Evolutionary conservation across 2,888 invertebrate species (phyloP).

Genomic region (Yponomeuta plumbellus): DNA sequence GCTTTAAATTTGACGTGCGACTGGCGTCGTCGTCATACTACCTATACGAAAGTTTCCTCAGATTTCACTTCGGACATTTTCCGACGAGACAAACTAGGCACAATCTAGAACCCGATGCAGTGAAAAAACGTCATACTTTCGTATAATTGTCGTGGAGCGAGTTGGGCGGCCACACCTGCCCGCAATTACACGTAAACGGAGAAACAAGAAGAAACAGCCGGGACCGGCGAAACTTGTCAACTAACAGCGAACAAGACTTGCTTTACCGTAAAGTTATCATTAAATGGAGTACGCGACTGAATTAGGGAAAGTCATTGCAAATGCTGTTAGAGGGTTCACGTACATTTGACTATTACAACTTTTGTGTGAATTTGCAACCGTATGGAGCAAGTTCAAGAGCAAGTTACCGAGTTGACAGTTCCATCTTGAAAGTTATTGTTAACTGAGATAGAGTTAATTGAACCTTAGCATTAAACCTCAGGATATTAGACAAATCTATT

Average conservation of each 20-base stretch:
- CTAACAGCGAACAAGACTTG: slow-evolving; percentile 42
- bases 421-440: neutral
- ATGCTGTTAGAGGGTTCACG: neutral
- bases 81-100: slow-evolving; percentile 16
- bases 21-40: too few relatives aligned
- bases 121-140: slow-evolving; percentile 33
- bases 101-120: slow-evolving; percentile 24
- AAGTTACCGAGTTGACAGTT: neutral
- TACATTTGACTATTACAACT: neutral
- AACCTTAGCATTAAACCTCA: too few relatives aligned
- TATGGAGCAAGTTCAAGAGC: neutral
- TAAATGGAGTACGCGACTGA: neutral
- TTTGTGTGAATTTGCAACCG: neutral
- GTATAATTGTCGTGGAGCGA: slow-evolving; percentile 35
- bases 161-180: slow-evolving; percentile 45
- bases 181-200: slow-evolving; percentile 49
- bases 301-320: neutral
- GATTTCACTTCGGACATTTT: slow-evolving; percentile 26
- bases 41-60: slow-evolving; percentile 24
- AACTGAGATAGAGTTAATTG: neutral
- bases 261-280: slow-evolving; percentile 27
- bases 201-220: slow-evolving; percentile 42
- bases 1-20: too few relatives aligned
- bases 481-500: too few relatives aligned
- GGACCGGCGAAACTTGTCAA: slow-evolving; percentile 44